Conservation (phyloP, 2,797 vertebrate species). For the Danio kyathit region DNA sequence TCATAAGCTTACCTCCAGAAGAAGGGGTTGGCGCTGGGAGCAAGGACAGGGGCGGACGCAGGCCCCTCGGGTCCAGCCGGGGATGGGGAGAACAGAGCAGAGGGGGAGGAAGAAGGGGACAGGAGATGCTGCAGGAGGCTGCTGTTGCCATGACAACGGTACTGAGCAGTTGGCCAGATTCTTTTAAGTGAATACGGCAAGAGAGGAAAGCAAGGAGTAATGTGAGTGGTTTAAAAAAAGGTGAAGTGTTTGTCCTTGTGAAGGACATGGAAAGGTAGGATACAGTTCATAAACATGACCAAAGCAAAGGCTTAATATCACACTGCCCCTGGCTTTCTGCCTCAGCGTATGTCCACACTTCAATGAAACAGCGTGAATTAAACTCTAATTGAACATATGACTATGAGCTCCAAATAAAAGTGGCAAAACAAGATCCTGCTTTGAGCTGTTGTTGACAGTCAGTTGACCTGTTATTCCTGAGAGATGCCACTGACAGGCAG, state of each 20-base stretch:
- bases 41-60: constrained; percentile 77
- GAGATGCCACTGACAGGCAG: constrained; percentile 18
- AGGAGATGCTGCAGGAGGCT: constrained; percentile 88
- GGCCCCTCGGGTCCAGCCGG: constrained; percentile 81
- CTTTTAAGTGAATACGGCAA: constrained; percentile 71
- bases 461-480: constrained; percentile 11
- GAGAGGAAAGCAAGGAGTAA: constrained; percentile 50
- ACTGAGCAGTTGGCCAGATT: constrained; percentile 90
- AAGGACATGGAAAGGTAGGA: neutral
- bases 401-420: neutral
- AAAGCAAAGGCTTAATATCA: constrained; percentile 10
- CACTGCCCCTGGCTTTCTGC: neutral
- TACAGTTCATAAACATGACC: constrained; percentile 39
- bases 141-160: constrained; percentile 91
- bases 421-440: constrained; percentile 7
- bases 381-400: neutral
- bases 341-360: neutral
- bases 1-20: constrained; percentile 91
- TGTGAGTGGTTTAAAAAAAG: constrained; percentile 18
- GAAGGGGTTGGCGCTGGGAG: constrained; percentile 77
- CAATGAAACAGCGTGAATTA: neutral
- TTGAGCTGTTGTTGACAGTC: constrained; percentile 18
- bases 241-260: constrained; percentile 22
- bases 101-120: constrained; percentile 84
- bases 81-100: constrained; percentile 79